phyloP scores from a whole-genome alignment of 64 coral and sea anemone species.

The Cladopsammia gracilis region DNA sequence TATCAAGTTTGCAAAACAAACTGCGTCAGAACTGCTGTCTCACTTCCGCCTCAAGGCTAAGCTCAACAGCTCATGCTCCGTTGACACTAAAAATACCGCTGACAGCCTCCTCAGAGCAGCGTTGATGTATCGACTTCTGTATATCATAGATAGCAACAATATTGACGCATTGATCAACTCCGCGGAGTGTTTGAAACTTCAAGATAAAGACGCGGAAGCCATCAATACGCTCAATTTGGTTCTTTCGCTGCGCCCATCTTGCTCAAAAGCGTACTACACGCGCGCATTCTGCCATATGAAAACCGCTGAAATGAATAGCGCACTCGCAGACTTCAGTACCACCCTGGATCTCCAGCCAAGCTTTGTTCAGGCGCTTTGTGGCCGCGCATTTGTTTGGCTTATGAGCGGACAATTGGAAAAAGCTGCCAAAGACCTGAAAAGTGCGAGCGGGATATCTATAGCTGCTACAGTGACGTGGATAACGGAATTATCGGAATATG shows the following conservation, averaged over 20 bases:
- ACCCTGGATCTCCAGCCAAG: slow-evolving; percentile 73
- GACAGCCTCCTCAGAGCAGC: slow-evolving; percentile 69
- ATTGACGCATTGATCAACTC: slow-evolving; percentile 71
- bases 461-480: slow-evolving; percentile 61
- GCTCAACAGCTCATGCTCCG: slow-evolving; percentile 56
- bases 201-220: slow-evolving; percentile 67
- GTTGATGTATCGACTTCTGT: slow-evolving; percentile 64
- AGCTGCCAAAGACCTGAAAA: slow-evolving; percentile 55
- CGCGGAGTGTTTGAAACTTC: slow-evolving; percentile 77
- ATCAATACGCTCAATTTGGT: slow-evolving; percentile 54
- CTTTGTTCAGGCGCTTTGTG: slow-evolving; percentile 75
- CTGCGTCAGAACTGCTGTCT: slow-evolving; percentile 67
- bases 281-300: slow-evolving; percentile 75
- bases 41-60: slow-evolving; percentile 72
- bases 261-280: slow-evolving; percentile 62
- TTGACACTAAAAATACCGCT: slow-evolving; percentile 71
- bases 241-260: slow-evolving; percentile 52
- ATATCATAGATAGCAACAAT: slow-evolving; percentile 66
- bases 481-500: slow-evolving; percentile 58
- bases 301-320: slow-evolving; percentile 55
- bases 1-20: slow-evolving; percentile 39
- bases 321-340: slow-evolving; percentile 70
- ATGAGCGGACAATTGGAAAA: slow-evolving; percentile 51
- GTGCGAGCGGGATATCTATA: slow-evolving; percentile 41
- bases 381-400: slow-evolving; percentile 55